phyloP scores from a whole-genome alignment of 2,113 vertebrate genomes.

The Narcine bancroftii region DNA sequence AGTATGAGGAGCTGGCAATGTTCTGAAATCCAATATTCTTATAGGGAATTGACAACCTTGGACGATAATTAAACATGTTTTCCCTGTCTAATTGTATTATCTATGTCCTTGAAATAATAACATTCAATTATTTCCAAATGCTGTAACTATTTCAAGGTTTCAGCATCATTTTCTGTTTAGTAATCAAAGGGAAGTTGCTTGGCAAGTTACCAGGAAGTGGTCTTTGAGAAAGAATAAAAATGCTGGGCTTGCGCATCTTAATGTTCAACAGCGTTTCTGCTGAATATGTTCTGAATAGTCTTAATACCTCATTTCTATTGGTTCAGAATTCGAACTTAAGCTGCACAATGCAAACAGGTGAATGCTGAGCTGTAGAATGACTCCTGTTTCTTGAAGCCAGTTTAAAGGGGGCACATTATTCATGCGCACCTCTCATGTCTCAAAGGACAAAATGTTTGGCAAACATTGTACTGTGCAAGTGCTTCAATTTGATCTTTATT shows the following conservation, averaged over 20 bases:
- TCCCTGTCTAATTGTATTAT: constrained; percentile 12
- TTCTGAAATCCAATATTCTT: neutral
- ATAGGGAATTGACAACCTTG: neutral
- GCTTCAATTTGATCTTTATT: neutral
- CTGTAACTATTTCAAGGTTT: constrained; percentile 3
- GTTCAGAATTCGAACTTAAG: constrained; percentile 26
- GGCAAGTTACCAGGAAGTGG: neutral
- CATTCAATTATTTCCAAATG: constrained; percentile 2
- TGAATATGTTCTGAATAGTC: constrained; percentile 5
- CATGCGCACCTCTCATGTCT: neutral
- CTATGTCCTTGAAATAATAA: constrained; percentile 1
- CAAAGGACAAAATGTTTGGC: neutral
- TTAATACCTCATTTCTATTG: neutral
- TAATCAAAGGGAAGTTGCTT: constrained; percentile 19
- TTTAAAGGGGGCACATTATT: neutral
- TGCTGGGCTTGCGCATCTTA: neutral
- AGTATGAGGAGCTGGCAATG: neutral
- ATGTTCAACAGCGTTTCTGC: neutral
- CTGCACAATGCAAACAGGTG: neutral
- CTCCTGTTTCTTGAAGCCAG: neutral
- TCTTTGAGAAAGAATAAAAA: constrained; percentile 6
- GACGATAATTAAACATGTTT: neutral
- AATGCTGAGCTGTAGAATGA: neutral
- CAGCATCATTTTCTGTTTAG: neutral
- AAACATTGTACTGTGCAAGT: neutral